Evolutionary conservation across 2,888 invertebrate genomes (phyloP), one percentile per base, ranked within the genome.

Genomic region (Campoplex nolae): DNA sequence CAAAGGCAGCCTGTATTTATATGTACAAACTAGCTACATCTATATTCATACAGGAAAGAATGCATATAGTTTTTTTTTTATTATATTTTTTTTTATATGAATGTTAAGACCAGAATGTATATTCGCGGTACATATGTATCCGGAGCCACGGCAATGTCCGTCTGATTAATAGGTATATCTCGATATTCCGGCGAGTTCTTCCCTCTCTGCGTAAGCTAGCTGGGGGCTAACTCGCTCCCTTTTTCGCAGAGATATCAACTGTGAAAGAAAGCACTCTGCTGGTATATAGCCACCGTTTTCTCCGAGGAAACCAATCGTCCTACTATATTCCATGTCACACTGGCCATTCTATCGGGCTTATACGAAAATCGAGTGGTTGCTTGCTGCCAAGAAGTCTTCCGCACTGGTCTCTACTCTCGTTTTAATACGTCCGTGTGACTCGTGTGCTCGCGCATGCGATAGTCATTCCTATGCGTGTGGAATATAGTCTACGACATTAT

Each of bases 301-400:
- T 84, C 83, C 81, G 86, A 88, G 68, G 70, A 83, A 85, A 85
- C 80, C 80, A 58, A 79, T 82, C 77, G 79, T 82, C 76, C 77
- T 75, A 62, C 75, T 70, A 77, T 56, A 65, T 73, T 38, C 71
- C 67, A 62, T 79, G 58, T 83, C 71, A 32, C 77, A 65, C 56
- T 83, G 62, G 76, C 73, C 23, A 58, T 77, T 73, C 73, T 70
- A 67, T 51, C 67, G 28, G n/a, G 51, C 45, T 80, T 62, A 8
- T 65, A 48, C 48, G 71, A 62, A 65, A 75, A 32, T 42, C 62
- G 77, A 83, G 51, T 38, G 70, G 78, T 71, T 51, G 78, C 62
- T 82, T 62, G 71, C 48, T 88, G 89, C 89, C 89, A 89, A 88
- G 74, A 83, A 82, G 76, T 88, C 86, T 80, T 68, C 76, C 54